Conservation (phyloP, 2,113 vertebrate species). For the human region GRCh38 chr6:127421001-127421500, state of each 20-base stretch:
- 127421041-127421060: not conserved
- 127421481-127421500: too few species aligned
- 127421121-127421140: not conserved
- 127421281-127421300: not conserved
- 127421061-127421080: not conserved
- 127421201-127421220: not conserved
- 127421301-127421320: too few species aligned
- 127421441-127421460: too few species aligned
- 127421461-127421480: too few species aligned
- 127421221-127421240: not conserved
- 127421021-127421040: not conserved
- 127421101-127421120: not conserved
- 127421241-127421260: not conserved
- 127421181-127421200: not conserved
- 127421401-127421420: too few species aligned
- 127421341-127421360: too few species aligned
- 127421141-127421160: not conserved
- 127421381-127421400: too few species aligned
- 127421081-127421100: not conserved
- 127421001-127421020: not conserved
- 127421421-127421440: too few species aligned
- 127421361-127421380: too few species aligned
- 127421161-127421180: not conserved
- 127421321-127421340: too few species aligned
- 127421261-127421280: not conserved